A percentile compares a stretch with the other conserved stretches of the same genome.
Evolutionary conservation across 2,797 vertebrate species (phyloP).

Genomic region (Characodon lateralis): DNA sequence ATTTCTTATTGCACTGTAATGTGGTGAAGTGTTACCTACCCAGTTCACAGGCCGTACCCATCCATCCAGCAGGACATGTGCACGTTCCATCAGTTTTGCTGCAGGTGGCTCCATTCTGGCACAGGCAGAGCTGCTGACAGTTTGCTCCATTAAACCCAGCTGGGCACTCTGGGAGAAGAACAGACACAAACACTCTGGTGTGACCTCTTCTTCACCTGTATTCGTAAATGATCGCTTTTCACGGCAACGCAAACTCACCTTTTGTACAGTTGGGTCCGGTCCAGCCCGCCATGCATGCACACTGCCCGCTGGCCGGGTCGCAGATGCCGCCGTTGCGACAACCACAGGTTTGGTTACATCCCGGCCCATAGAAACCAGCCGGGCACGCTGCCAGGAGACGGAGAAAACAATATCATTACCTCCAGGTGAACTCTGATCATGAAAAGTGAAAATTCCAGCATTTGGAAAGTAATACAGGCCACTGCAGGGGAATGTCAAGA

Average conservation of each 20-base stretch:
- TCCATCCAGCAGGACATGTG: slow-evolving; percentile 85
- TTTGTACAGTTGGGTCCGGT: slow-evolving; percentile 86
- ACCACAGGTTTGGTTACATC: slow-evolving; percentile 86
- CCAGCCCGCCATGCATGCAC: slow-evolving; percentile 88
- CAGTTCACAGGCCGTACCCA: slow-evolving; percentile 87
- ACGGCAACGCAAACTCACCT: slow-evolving; percentile 74
- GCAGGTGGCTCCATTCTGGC: slow-evolving; percentile 87
- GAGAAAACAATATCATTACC: slow-evolving; percentile 62
- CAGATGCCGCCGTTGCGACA: slow-evolving; percentile 87
- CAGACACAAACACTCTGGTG: slow-evolving; percentile 1
- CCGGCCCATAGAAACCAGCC: slow-evolving; percentile 81
- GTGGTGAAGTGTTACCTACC: slow-evolving; percentile 77
- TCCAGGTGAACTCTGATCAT: slow-evolving; percentile 63
- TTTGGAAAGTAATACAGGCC: slow-evolving; percentile 50
- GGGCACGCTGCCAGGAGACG: slow-evolving; percentile 82
- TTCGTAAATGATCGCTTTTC: background rate
- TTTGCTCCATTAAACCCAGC: slow-evolving; percentile 80
- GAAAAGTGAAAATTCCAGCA: slow-evolving; percentile 60
- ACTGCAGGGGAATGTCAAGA: slow-evolving; percentile 40
- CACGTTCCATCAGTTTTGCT: slow-evolving; percentile 83
- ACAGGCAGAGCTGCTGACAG: slow-evolving; percentile 87
- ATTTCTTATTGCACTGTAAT: background rate
- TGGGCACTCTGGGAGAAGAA: slow-evolving; percentile 81
- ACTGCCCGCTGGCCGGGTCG: slow-evolving; percentile 83
- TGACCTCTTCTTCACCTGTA: slow-evolving; percentile 28